These are phyloP conservation scores for Silurus glanis DNA, from an alignment of 2,113 vertebrate species.

Conservation along the genomic window DNA sequence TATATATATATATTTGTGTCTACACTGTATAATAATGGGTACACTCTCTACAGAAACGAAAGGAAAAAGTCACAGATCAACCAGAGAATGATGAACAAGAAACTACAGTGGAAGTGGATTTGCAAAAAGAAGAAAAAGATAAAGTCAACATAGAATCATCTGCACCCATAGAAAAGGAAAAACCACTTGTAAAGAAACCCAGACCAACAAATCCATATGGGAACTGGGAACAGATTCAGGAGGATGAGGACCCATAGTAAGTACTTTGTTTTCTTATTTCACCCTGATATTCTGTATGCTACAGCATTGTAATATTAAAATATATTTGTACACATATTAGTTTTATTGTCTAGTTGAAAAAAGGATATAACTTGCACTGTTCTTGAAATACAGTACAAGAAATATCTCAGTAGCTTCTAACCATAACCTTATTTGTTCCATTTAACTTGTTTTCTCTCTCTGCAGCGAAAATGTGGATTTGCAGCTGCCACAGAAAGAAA, in stretches of 20 bases:
- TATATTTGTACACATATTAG: background rate
- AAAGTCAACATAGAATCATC: background rate
- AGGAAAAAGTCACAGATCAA: constrained; percentile 48
- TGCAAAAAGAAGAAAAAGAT: constrained; percentile 21
- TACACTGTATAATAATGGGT: background rate
- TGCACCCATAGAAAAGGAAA: constrained; percentile 20
- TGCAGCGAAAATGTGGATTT: constrained; percentile 84
- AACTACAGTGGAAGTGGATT: constrained; percentile 3
- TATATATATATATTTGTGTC: background rate
- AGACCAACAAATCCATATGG: constrained; percentile 79
- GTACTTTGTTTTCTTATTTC: constrained; percentile 52
- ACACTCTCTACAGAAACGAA: constrained; percentile 63
- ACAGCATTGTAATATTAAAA: background rate
- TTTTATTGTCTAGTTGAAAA: background rate
- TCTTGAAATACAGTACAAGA: background rate
- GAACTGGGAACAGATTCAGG: constrained; percentile 80
- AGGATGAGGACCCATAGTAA: constrained; percentile 79
- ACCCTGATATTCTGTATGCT: background rate
- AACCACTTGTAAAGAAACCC: constrained; percentile 47
- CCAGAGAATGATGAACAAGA: constrained; percentile 54
- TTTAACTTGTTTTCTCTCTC: constrained; percentile 22
- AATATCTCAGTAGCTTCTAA: background rate
- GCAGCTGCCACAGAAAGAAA: constrained; percentile 82
- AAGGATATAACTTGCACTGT: background rate
- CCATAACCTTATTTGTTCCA: background rate